Percentiles rank a stretch among this genome's conserved stretches.
phyloP scores from a whole-genome alignment of 2,888 invertebrate species.

The Acanthoscelides obtectus region DNA sequence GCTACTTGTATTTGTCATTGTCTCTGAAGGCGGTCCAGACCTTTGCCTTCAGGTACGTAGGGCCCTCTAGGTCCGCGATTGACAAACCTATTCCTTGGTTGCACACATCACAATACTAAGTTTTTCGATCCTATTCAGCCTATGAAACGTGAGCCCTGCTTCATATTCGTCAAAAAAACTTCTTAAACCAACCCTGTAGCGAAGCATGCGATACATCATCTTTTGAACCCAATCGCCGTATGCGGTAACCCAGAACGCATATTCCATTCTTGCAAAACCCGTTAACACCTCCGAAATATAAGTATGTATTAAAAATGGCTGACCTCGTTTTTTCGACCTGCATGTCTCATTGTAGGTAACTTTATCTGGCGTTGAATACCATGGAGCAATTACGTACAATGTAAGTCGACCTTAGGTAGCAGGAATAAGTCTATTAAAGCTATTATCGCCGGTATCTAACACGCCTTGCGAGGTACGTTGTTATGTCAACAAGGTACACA shows the following conservation, averaged over 20 bases:
- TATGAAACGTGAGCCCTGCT: too few relatives aligned
- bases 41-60: too few relatives aligned
- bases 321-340: not conserved
- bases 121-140: too few relatives aligned
- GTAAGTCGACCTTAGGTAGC: not conserved
- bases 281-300: not conserved
- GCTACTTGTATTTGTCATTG: too few relatives aligned
- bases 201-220: not conserved
- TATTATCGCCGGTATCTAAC: not conserved
- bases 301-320: not conserved
- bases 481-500: not conserved
- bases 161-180: too few relatives aligned
- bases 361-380: not conserved
- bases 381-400: not conserved
- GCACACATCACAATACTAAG: too few relatives aligned
- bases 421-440: not conserved
- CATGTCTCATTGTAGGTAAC: not conserved
- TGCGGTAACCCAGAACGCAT: not conserved
- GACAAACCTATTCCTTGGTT: too few relatives aligned
- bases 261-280: not conserved
- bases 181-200: too few relatives aligned
- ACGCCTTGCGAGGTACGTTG: not conserved
- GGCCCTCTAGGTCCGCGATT: too few relatives aligned
- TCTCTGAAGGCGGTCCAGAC: too few relatives aligned
- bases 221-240: not conserved